A percentile compares a stretch with the other conserved stretches of the same genome.
Conservation (phyloP, 2,888 invertebrate species). For the Plagiodera versicolora region DNA sequence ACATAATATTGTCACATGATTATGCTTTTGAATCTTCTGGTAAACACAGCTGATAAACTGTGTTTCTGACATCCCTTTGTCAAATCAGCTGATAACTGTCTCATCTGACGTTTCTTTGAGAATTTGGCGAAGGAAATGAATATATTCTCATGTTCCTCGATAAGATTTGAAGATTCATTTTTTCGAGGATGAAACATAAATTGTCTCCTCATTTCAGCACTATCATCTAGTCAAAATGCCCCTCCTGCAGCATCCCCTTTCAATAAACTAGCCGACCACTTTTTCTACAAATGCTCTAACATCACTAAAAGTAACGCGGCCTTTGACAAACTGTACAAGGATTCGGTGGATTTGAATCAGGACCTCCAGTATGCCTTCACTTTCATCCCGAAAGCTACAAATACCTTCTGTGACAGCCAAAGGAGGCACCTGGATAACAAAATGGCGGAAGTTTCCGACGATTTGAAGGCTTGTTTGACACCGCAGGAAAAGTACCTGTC, state of each 20-base stretch:
- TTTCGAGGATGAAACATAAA: no score
- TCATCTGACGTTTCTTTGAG: no score
- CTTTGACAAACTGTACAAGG: slow-evolving; percentile 20
- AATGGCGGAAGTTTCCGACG: slow-evolving; percentile 21
- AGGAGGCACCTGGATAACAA: slow-evolving; percentile 18
- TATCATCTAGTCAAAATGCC: slow-evolving; percentile 5
- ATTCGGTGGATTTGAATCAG: slow-evolving; percentile 18
- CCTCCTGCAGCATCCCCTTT: background rate
- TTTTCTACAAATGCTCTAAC: slow-evolving; percentile 26
- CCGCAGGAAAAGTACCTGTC: slow-evolving; percentile 30
- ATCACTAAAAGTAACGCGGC: slow-evolving; percentile 16
- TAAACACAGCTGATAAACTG: no score
- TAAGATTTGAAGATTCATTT: no score
- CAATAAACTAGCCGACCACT: slow-evolving; percentile 18
- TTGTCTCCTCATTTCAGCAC: no score
- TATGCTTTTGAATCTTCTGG: no score
- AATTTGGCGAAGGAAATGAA: no score
- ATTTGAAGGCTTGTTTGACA: slow-evolving; percentile 28
- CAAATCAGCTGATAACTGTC: no score
- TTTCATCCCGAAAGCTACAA: slow-evolving; percentile 24
- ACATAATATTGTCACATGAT: no score
- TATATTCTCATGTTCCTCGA: no score
- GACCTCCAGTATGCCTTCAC: slow-evolving; percentile 25
- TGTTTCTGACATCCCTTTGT: no score
- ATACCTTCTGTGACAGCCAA: slow-evolving; percentile 29